Percentiles rank a stretch among this genome's conserved stretches.
phyloP scores from a whole-genome alignment of 2,113 vertebrate species.

The Stigmatopora nigra region DNA sequence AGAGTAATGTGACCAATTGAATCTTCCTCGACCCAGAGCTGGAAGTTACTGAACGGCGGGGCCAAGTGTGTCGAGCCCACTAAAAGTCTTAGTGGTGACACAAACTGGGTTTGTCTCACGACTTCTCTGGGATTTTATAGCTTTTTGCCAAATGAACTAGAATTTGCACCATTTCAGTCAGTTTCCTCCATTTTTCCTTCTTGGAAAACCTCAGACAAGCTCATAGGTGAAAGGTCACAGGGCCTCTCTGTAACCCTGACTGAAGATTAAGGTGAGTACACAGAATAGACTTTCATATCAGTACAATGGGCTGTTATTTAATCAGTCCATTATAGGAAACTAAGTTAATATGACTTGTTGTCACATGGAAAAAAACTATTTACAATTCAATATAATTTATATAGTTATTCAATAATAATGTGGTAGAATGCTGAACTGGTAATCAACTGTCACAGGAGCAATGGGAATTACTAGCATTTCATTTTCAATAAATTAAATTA shows the following conservation, averaged over 20 bases:
- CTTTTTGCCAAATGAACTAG: constrained; percentile 25
- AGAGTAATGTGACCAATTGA: constrained; percentile 89
- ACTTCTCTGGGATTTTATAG: constrained; percentile 41
- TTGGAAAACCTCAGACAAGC: constrained; percentile 31
- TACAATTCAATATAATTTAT: background rate
- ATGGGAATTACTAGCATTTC: background rate
- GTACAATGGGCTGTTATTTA: constrained; percentile 16
- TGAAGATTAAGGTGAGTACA: constrained; percentile 49
- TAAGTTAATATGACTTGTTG: constrained; percentile 2
- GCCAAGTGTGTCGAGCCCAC: constrained; percentile 39
- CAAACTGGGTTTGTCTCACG: constrained; percentile 2
- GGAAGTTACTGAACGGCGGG: constrained; percentile 59
- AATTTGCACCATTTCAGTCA: constrained; percentile 10
- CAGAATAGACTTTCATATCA: constrained; percentile 15
- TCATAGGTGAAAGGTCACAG: constrained; percentile 46
- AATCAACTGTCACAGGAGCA: background rate
- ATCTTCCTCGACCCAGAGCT: constrained; percentile 74
- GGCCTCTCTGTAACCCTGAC: constrained; percentile 26
- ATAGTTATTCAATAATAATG: background rate
- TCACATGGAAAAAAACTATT: background rate
- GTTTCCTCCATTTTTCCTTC: constrained; percentile 4
- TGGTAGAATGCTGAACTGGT: background rate
- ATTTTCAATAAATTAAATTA: constrained; percentile 16
- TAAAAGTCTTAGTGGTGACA: constrained; percentile 29
- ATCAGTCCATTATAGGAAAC: constrained; percentile 7